Base-by-base conservation (phyloP, 2,113 vertebrate species). In the Pachyramphus minor region DNA sequence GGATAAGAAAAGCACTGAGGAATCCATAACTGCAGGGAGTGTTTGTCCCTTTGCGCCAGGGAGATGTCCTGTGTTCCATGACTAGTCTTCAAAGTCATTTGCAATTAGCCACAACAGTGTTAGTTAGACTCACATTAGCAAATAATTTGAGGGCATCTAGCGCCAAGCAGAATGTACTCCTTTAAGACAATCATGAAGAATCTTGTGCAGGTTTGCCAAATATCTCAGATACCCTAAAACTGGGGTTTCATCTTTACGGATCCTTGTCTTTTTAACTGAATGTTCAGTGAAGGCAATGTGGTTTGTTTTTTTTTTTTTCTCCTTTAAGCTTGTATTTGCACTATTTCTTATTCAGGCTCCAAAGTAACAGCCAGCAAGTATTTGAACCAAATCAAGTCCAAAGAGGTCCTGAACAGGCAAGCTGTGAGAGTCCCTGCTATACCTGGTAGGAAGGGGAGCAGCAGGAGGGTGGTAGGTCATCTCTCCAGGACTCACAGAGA, bases 261-360 rank as follows among this genome's bases (percentile, higher is more conserved):
- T 89, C 25, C 11, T 85, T 91, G 53, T 50, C 44, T 81, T 86
- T 87, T 75, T 68, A 90, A 68, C 52, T 22, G 72, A 90, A 63
- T 64, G 44, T 88, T 93, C 44, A 59, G 24, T 58, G 64, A 75
- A 90, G 41, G 50, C 44, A 47, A 19, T 6, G 35, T 35, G 44
- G 5, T 73, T 41, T 12, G 5, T 7, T 24, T 14, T 9, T 25
- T n/a, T 39, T 49, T 68, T 78, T 39, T 44, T 56, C 72, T 52
- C 47, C 19, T 86, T 87, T 75, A 82, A 72, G 76, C 69, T 92
- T 81, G 52, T 91, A 87, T 94, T 96, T 97, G 96, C 92, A 96
- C 92, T 96, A 73, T 87, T 90, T 90, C 80, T 75, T 92, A 75
- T 75, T 87, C 50, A 44, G 59, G 59, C 95, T 96, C 88, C 31